Conservation (phyloP, 1,140 invertebrate species). For the Bombyx mandarina region DNA sequence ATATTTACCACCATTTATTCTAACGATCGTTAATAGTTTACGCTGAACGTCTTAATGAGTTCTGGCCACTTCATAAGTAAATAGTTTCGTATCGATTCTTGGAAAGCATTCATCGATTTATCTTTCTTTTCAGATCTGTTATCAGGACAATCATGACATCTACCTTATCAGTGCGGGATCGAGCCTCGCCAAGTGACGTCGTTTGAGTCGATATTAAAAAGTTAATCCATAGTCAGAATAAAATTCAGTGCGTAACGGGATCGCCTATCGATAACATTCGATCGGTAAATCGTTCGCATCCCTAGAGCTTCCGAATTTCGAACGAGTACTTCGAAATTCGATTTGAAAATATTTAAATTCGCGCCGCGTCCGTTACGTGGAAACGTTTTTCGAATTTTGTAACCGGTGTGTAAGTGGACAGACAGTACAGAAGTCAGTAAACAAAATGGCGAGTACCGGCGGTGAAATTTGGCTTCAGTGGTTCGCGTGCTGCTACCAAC, state of each 20-base stretch:
- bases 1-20: too few species aligned
- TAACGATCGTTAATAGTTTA: too few species aligned
- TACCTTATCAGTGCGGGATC: constrained; percentile 31
- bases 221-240: constrained; percentile 9
- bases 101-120: constrained; percentile 13
- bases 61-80: too few species aligned
- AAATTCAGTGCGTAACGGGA: constrained; percentile 12
- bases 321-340: constrained; percentile 1
- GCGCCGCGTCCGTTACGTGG: constrained; percentile 18
- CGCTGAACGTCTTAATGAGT: too few species aligned
- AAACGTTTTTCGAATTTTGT: constrained; percentile 6
- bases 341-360: constrained; percentile 8
- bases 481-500: constrained; percentile 87
- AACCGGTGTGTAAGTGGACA: constrained; percentile 26
- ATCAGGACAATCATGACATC: constrained; percentile 50
- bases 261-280: constrained; percentile 14
- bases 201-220: constrained; percentile 10
- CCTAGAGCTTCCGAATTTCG: constrained; percentile 11
- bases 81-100: not conserved
- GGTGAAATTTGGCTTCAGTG: constrained; percentile 88
- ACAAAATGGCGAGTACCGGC: constrained; percentile 77
- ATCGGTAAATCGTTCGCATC: constrained; percentile 9
- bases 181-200: constrained; percentile 20
- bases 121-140: constrained; percentile 43
- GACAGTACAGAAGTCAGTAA: constrained; percentile 17